Conservation (phyloP, 2,888 invertebrate genomes). For the Trissolcus brochymenae region DNA sequence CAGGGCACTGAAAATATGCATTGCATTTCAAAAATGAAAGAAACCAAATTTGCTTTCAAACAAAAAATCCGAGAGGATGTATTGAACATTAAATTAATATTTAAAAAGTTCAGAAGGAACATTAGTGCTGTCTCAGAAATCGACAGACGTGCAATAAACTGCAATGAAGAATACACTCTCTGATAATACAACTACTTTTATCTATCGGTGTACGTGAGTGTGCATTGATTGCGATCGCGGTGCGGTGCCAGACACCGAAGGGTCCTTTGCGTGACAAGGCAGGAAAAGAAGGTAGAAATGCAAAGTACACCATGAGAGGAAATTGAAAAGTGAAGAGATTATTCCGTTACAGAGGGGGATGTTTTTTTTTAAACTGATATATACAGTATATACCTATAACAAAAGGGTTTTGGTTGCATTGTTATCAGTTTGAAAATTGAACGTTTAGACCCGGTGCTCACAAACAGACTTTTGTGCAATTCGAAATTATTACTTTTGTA, state of each 20-base stretch:
- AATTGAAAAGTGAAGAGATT: slow-evolving; percentile 59
- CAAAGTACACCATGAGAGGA: slow-evolving; percentile 56
- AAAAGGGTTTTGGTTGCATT: slow-evolving; percentile 45
- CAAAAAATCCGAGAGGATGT: background rate
- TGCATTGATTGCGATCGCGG: slow-evolving; percentile 58
- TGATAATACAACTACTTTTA: slow-evolving; percentile 56
- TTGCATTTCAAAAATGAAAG: background rate
- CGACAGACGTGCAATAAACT: slow-evolving; percentile 37
- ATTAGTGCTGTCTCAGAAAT: slow-evolving; percentile 22
- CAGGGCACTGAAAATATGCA: too few relatives aligned
- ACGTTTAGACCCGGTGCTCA: slow-evolving; percentile 10
- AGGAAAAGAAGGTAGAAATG: slow-evolving; percentile 57
- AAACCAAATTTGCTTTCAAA: background rate
- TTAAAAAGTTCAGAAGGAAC: slow-evolving; percentile 11
- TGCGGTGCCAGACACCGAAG: slow-evolving; percentile 67
- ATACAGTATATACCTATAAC: slow-evolving; percentile 37
- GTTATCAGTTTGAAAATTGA: slow-evolving; percentile 53
- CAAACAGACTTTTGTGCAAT: slow-evolving; percentile 25
- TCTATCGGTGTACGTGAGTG: slow-evolving; percentile 51
- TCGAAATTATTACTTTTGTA: slow-evolving; percentile 40
- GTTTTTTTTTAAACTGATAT: slow-evolving; percentile 29
- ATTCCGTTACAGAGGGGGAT: slow-evolving; percentile 43
- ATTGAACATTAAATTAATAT: background rate
- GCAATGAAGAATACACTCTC: slow-evolving; percentile 50
- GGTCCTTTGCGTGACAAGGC: slow-evolving; percentile 61